Conservation (phyloP, 2,113 vertebrate genomes). For the Lycaon pictus region DNA sequence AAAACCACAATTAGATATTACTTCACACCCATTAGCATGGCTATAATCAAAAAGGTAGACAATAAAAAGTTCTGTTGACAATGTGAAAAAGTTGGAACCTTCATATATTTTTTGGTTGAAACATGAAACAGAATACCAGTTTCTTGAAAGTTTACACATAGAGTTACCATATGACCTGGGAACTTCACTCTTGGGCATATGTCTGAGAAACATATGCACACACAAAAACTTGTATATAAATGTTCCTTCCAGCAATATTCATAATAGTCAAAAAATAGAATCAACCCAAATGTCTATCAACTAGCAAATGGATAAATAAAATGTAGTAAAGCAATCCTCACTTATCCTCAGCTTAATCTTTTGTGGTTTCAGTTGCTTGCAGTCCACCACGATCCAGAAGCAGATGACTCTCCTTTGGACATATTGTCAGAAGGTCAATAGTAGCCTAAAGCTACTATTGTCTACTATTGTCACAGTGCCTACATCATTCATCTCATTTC, state of each 20-base stretch:
- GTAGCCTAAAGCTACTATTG: background rate
- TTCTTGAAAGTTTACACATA: background rate
- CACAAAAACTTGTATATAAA: background rate
- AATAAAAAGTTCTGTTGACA: background rate
- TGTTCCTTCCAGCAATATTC: background rate
- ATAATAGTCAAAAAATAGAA: background rate
- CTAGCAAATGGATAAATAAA: background rate
- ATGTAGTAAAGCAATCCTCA: background rate
- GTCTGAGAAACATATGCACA: background rate
- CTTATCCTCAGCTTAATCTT: background rate
- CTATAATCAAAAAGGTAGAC: background rate
- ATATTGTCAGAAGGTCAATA: background rate
- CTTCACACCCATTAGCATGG: background rate
- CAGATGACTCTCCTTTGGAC: background rate
- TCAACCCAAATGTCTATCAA: background rate
- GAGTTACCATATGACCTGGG: background rate
- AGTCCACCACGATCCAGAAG: background rate
- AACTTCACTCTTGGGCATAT: background rate
- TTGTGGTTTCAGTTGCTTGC: background rate
- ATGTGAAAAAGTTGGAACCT: background rate
- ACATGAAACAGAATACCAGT: background rate
- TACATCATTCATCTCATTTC: background rate
- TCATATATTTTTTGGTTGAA: background rate
- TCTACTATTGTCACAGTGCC: background rate
- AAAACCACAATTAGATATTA: background rate